A percentile compares a stretch with the other conserved stretches of the same genome.
These are phyloP conservation scores for Papilio xuthus DNA, from an alignment of 1,140 invertebrate species.

Conservation along the genomic window DNA sequence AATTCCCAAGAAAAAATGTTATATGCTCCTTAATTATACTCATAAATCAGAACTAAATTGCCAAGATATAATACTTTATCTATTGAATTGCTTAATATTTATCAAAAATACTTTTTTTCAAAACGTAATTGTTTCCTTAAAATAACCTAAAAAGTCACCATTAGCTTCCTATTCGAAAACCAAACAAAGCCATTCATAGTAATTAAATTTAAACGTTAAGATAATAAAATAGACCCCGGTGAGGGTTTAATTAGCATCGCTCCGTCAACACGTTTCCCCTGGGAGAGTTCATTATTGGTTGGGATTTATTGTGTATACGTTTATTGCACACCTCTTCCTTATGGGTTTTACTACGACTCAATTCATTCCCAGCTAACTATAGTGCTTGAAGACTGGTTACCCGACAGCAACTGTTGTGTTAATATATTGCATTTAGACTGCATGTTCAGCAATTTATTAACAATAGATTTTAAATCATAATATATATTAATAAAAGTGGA, in stretches of 20 bases:
- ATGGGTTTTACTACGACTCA: slow-evolving; percentile 25
- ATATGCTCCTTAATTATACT: neutral
- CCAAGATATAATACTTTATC: neutral
- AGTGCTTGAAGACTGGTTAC: neutral
- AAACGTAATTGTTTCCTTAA: neutral
- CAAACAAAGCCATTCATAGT: neutral
- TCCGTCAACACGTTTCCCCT: slow-evolving; percentile 20
- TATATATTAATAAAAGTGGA: too few relatives aligned
- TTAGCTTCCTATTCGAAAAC: slow-evolving; percentile 1
- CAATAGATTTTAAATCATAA: too few relatives aligned
- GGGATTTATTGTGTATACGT: slow-evolving; percentile 26
- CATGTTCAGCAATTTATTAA: neutral
- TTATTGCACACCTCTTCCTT: slow-evolving; percentile 29
- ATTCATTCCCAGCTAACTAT: neutral
- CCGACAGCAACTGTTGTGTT: neutral
- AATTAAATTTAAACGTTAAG: slow-evolving; percentile 33
- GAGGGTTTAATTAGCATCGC: slow-evolving; percentile 27
- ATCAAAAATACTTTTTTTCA: neutral
- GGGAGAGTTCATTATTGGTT: slow-evolving; percentile 24
- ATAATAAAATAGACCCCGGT: slow-evolving; percentile 14
- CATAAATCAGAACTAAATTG: neutral
- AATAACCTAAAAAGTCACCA: neutral
- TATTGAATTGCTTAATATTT: neutral
- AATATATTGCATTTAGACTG: neutral
- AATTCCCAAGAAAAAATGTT: neutral